Percentiles rank a stretch among this genome's conserved stretches.
Conservation (phyloP, 2,113 vertebrate genomes). For the Tautogolabrus adspersus region DNA sequence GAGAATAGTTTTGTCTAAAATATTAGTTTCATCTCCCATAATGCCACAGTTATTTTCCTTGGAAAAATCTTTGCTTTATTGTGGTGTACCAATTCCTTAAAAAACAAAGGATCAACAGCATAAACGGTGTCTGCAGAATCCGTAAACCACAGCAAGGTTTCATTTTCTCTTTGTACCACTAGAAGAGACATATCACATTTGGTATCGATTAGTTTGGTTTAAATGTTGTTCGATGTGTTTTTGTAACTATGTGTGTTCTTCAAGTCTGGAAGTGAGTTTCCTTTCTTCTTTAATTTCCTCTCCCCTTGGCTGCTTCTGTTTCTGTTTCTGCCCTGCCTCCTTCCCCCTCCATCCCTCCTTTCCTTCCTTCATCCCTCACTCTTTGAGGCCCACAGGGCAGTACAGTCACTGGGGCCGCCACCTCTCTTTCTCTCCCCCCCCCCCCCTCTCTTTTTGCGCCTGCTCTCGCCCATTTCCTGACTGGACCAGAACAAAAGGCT, state of each 20-base stretch:
- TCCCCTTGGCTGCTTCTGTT: slow-evolving; percentile 6
- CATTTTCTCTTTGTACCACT: not conserved
- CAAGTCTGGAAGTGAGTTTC: slow-evolving; percentile 4
- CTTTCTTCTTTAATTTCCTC: slow-evolving; percentile 1
- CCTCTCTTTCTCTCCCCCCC: slow-evolving; percentile 19
- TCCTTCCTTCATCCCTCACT: slow-evolving; percentile 53
- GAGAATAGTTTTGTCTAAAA: too few relatives aligned
- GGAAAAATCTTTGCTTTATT: not conserved
- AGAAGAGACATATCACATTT: not conserved
- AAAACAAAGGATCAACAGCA: not conserved
- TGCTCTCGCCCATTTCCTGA: slow-evolving; percentile 64
- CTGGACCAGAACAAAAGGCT: slow-evolving; percentile 74
- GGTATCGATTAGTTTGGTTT: not conserved
- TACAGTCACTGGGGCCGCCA: slow-evolving; percentile 50
- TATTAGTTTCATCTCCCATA: not conserved
- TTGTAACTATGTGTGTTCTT: not conserved
- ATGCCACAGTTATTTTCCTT: not conserved
- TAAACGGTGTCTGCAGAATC: not conserved
- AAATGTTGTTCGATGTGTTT: not conserved
- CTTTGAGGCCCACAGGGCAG: slow-evolving; percentile 51
- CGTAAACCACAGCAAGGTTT: not conserved
- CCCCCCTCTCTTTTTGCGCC: not conserved
- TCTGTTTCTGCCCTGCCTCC: slow-evolving; percentile 37
- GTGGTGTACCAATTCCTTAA: not conserved
- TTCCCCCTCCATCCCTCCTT: slow-evolving; percentile 36